A percentile compares a stretch with the other conserved stretches of the same genome.
phyloP scores from a whole-genome alignment of 1,140 invertebrate genomes.

The Drosophila truncata region DNA sequence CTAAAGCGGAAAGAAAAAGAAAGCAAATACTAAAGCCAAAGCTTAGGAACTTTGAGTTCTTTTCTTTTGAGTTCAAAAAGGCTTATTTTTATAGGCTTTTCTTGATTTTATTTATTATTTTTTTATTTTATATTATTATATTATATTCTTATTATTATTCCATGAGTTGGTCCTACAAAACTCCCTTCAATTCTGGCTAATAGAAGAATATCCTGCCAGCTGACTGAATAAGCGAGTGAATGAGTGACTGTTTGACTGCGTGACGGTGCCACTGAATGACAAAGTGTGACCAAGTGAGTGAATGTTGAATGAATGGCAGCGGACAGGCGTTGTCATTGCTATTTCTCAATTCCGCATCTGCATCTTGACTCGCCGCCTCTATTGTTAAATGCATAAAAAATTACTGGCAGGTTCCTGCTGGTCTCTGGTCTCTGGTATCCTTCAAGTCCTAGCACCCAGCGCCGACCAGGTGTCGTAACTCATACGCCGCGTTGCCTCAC shows the following conservation, averaged over 20 bases:
- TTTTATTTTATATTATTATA: too few relatives aligned
- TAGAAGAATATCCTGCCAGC: constrained; percentile 13
- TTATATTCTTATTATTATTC: neutral
- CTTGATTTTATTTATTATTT: neutral
- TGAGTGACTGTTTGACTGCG: neutral
- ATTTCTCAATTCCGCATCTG: constrained; percentile 5
- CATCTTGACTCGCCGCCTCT: constrained; percentile 41
- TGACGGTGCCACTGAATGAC: constrained; percentile 12
- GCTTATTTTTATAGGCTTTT: neutral
- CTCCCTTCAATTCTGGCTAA: constrained; percentile 8
- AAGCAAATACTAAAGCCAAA: neutral
- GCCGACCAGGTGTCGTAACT: constrained; percentile 55
- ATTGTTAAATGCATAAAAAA: constrained; percentile 83
- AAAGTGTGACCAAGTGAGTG: constrained; percentile 38
- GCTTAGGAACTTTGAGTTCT: neutral
- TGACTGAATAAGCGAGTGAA: constrained; percentile 6
- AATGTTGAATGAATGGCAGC: constrained; percentile 38
- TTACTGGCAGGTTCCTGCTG: constrained; percentile 43
- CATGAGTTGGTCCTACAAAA: rapidly evolving
- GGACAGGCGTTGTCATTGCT: constrained; percentile 35
- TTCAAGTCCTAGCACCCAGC: neutral
- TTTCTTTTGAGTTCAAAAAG: neutral
- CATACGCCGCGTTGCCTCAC: constrained; percentile 65
- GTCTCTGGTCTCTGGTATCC: constrained; percentile 24
- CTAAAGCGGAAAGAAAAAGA: neutral